These are phyloP conservation scores for Andrena dorsata DNA, from an alignment of 2,888 invertebrate species.

Conservation along the genomic window DNA sequence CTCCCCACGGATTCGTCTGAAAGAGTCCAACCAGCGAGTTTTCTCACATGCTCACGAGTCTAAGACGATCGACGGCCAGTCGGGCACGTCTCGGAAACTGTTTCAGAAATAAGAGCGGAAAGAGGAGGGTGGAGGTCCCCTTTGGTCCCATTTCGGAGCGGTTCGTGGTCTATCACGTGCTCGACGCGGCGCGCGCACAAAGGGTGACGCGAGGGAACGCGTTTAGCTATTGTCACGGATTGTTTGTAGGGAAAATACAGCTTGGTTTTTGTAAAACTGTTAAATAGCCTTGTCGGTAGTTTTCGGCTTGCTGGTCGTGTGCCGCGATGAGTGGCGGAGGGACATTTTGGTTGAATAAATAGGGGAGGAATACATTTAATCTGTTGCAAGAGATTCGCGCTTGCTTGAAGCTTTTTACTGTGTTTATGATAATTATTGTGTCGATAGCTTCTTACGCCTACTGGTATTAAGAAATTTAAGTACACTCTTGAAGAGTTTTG, in stretches of 20 bases:
- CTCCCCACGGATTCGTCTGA: conserved; percentile 56
- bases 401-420: too few relatives aligned
- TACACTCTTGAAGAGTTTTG: too few relatives aligned
- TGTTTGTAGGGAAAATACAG: conserved; percentile 67
- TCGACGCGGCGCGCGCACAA: conserved; percentile 28
- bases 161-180: conserved; percentile 30
- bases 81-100: conserved; percentile 71
- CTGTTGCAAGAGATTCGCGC: too few relatives aligned
- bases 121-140: conserved; percentile 43
- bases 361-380: neutral
- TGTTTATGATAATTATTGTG: too few relatives aligned
- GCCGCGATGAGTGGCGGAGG: neutral
- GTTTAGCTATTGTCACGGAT: conserved; percentile 52
- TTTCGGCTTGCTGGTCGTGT: neutral
- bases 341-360: conserved; percentile 3
- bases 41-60: conserved; percentile 63
- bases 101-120: conserved; percentile 61
- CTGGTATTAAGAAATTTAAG: too few relatives aligned
- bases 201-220: conserved; percentile 25
- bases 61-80: conserved; percentile 71
- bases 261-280: conserved; percentile 37
- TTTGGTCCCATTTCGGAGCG: conserved; percentile 31
- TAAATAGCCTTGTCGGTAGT: conserved; percentile 26
- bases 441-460: too few relatives aligned
- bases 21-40: conserved; percentile 38